phyloP scores from a whole-genome alignment of 2,888 invertebrate genomes.

The Villa cingulata region DNA sequence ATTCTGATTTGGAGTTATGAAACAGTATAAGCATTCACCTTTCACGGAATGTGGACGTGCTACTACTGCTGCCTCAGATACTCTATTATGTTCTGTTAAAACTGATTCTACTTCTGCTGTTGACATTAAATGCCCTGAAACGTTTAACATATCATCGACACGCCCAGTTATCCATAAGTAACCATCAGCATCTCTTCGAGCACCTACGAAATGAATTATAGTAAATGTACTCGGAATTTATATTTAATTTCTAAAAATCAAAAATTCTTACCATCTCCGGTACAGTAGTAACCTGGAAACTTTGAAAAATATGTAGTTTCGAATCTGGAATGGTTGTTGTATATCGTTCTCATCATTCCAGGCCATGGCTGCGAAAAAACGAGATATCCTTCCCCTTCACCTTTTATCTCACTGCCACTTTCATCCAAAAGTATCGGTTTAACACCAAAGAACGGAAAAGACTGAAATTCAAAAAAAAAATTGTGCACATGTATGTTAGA shows the following conservation, averaged over 20 bases:
- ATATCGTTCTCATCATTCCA: slow-evolving; percentile 92
- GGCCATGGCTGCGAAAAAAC: slow-evolving; percentile 96
- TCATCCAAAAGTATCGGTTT: slow-evolving; percentile 78
- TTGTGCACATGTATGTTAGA: no score
- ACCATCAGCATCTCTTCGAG: slow-evolving; percentile 81
- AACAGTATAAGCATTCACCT: slow-evolving; percentile 95
- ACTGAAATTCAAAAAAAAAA: slow-evolving; percentile 39
- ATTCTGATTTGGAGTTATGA: slow-evolving; percentile 79
- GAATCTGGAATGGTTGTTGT: slow-evolving; percentile 78
- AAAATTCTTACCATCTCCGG: slow-evolving; percentile 74
- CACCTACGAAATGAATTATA: slow-evolving; percentile 47
- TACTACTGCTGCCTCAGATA: slow-evolving; percentile 94
- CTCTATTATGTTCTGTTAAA: slow-evolving; percentile 58
- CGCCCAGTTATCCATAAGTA: slow-evolving; percentile 94
- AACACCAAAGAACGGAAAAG: slow-evolving; percentile 96
- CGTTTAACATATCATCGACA: slow-evolving; percentile 97
- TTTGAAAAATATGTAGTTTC: slow-evolving; percentile 88
- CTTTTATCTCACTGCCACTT: slow-evolving; percentile 69
- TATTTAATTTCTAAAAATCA: not conserved
- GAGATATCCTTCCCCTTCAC: slow-evolving; percentile 86
- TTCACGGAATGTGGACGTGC: slow-evolving; percentile 88
- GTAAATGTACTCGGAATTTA: not conserved
- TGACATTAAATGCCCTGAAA: slow-evolving; percentile 94
- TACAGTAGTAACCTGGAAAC: slow-evolving; percentile 94
- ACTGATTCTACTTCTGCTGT: slow-evolving; percentile 88